A percentile compares a stretch with the other conserved stretches of the same genome.
These are phyloP conservation scores for Zaprionus kolodkinae DNA, from an alignment of 1,140 invertebrate genomes.

Conservation along the genomic window DNA sequence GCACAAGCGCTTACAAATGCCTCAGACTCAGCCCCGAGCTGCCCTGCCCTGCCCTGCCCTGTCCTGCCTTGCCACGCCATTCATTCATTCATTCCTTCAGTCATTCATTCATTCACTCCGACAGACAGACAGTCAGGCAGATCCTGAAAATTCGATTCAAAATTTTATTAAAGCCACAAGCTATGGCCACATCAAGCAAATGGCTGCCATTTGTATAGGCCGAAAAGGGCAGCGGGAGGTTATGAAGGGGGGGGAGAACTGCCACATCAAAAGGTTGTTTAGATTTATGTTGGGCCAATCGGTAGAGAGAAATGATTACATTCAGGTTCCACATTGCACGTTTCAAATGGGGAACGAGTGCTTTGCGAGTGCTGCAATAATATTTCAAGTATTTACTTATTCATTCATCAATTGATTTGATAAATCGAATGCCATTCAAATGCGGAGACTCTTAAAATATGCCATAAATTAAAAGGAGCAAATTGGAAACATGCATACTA, in stretches of 20 bases:
- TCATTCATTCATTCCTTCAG: background rate
- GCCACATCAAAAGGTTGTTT: slow-evolving; percentile 40
- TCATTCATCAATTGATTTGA: slow-evolving; percentile 37
- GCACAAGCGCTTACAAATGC: background rate
- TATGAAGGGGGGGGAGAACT: too few species aligned
- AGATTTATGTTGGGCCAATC: slow-evolving; percentile 48
- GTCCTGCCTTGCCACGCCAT: slow-evolving; percentile 5
- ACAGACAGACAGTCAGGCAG: background rate
- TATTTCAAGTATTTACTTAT: slow-evolving; percentile 34
- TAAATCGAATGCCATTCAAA: slow-evolving; percentile 37
- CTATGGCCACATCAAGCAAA: slow-evolving; percentile 37
- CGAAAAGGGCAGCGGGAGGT: background rate
- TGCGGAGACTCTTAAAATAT: slow-evolving; percentile 40
- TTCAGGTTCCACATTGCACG: background rate
- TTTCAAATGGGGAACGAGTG: background rate
- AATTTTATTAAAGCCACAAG: slow-evolving; percentile 50
- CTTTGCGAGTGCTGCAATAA: slow-evolving; percentile 42
- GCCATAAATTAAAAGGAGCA: slow-evolving; percentile 36
- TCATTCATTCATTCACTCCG: too few species aligned
- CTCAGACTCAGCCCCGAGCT: too few species aligned
- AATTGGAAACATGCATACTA: slow-evolving; percentile 14
- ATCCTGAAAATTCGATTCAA: slow-evolving; percentile 40
- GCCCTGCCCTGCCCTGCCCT: too few species aligned
- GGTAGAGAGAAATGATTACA: slow-evolving; percentile 31
- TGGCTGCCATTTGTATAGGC: slow-evolving; percentile 9